Conservation (phyloP, 2,888 invertebrate species). For the Octonoba sinensis region DNA sequence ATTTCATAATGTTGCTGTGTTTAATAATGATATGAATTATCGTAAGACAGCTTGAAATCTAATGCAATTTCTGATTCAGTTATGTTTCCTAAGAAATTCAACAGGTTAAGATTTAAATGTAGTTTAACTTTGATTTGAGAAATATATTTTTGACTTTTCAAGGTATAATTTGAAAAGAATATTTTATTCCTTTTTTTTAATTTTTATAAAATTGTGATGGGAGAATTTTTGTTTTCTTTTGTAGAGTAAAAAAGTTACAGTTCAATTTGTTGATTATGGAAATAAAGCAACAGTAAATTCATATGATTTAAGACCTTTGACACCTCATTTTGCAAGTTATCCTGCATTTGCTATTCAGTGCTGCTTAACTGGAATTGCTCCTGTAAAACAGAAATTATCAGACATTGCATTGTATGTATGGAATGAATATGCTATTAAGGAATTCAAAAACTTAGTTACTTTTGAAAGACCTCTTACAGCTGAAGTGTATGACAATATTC, state of each 20-base stretch:
- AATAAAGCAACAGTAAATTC: conserved; percentile 26
- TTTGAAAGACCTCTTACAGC: conserved; percentile 51
- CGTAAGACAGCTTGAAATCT: too few species aligned
- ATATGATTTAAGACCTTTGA: conserved; percentile 21
- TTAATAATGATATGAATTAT: too few species aligned
- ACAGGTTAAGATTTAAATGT: too few species aligned
- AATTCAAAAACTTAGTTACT: conserved; percentile 18
- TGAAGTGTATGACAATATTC: conserved; percentile 16
- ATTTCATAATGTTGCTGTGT: too few species aligned
- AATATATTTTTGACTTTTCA: too few species aligned
- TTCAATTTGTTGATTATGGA: conserved; percentile 58
- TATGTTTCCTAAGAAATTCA: too few species aligned
- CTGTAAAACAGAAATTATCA: neutral
- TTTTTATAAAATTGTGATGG: too few species aligned
- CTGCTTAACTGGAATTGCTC: conserved; percentile 38
- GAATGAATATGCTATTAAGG: conserved; percentile 12
- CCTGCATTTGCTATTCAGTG: conserved; percentile 41
- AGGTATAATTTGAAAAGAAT: too few species aligned
- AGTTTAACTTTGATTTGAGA: too few species aligned
- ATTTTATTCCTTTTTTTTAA: too few species aligned
- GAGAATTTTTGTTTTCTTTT: neutral
- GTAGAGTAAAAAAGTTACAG: neutral
- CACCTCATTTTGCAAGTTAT: conserved; percentile 25
- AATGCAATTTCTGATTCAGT: too few species aligned
- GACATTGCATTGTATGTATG: neutral